These are phyloP conservation scores for Mimumesa dahlbomi DNA, from an alignment of 2,888 invertebrate species.

Conservation along the genomic window DNA sequence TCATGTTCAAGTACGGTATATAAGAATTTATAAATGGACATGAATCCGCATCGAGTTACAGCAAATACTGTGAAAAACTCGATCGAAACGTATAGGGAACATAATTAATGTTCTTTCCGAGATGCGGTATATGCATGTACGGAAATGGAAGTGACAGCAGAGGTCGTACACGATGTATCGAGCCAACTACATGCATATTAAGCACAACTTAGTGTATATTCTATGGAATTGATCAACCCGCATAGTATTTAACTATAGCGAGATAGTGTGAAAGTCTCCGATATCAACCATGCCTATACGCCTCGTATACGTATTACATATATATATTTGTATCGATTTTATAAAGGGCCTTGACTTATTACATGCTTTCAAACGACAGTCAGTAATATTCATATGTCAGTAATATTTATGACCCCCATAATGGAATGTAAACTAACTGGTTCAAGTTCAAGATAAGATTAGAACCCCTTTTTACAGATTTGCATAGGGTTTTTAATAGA, in stretches of 20 bases:
- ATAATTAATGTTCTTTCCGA: conserved; percentile 34
- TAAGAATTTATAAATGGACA: not conserved
- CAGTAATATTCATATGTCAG: conserved; percentile 32
- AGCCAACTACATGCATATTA: conserved; percentile 15
- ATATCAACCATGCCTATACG: conserved; percentile 25
- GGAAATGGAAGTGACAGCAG: conserved; percentile 43
- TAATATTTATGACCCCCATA: not conserved
- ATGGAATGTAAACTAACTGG: not conserved
- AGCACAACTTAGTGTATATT: conserved; percentile 27
- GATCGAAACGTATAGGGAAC: conserved; percentile 32
- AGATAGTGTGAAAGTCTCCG: conserved; percentile 26
- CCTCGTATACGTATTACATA: not conserved
- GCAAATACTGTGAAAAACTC: not conserved
- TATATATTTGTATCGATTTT: conserved; percentile 49
- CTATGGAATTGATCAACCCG: conserved; percentile 12
- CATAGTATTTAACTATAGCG: not conserved
- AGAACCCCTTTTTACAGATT: not conserved
- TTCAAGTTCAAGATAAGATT: not conserved
- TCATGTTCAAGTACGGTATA: no score
- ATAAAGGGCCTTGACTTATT: conserved; percentile 55
- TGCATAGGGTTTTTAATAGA: no score
- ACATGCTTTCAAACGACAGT: conserved; percentile 17
- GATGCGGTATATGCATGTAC: conserved; percentile 24
- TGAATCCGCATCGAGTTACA: conserved; percentile 8
- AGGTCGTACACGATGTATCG: conserved; percentile 45